Conservation (phyloP, 2,113 vertebrate species). For the Xyrauchen texanus region DNA sequence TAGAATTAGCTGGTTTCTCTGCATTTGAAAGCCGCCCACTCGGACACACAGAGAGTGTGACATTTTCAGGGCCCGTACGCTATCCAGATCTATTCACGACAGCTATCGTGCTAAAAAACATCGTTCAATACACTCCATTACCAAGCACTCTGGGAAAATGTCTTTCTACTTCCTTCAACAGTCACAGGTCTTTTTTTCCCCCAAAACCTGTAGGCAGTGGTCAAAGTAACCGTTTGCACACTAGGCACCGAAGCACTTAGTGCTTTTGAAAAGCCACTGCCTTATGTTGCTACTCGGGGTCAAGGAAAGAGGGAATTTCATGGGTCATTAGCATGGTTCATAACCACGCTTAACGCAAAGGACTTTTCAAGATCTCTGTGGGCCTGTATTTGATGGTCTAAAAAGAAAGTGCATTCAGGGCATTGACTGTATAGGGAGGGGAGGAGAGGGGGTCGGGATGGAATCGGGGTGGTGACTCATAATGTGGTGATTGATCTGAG, state of each 20-base stretch:
- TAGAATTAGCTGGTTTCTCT: neutral
- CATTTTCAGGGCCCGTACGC: slow-evolving; percentile 11
- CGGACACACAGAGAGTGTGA: neutral
- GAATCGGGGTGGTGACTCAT: neutral
- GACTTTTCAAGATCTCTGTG: slow-evolving; percentile 60
- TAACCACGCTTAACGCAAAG: slow-evolving; percentile 56
- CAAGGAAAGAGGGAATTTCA: slow-evolving; percentile 53
- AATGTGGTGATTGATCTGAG: slow-evolving; percentile 9
- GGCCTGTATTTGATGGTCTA: slow-evolving; percentile 46
- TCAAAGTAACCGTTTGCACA: slow-evolving; percentile 49
- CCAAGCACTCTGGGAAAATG: slow-evolving; percentile 32
- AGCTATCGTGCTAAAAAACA: neutral
- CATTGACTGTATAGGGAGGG: slow-evolving; percentile 23
- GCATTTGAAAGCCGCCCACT: slow-evolving; percentile 7
- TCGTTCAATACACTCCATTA: slow-evolving; percentile 36
- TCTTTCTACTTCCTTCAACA: slow-evolving; percentile 47
- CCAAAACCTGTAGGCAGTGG: slow-evolving; percentile 52
- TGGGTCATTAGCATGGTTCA: slow-evolving; percentile 59
- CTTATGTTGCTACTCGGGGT: slow-evolving; percentile 36
- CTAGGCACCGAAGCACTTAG: slow-evolving; percentile 55
- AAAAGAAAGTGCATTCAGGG: slow-evolving; percentile 37
- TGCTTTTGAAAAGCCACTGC: slow-evolving; percentile 52
- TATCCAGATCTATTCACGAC: slow-evolving; percentile 4
- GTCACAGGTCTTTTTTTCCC: slow-evolving; percentile 31
- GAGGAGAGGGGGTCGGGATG: neutral